Evolutionary conservation across 2,113 vertebrate genomes (phyloP), one percentile per base, ranked within the genome.

Genomic region (Macrotus californicus): DNA sequence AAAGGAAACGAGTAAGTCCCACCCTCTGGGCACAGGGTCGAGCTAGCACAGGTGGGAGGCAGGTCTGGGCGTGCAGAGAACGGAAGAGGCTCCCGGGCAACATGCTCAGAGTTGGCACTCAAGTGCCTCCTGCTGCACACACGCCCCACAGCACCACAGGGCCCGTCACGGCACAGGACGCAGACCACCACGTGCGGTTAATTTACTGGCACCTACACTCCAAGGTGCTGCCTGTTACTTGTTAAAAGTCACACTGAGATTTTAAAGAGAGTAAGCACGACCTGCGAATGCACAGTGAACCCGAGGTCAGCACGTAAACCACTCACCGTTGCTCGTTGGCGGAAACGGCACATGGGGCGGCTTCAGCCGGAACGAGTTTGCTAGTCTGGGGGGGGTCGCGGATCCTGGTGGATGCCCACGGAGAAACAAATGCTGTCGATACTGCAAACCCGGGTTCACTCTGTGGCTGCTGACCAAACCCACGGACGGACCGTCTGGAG

Each of bases 251-350:
- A 13, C 54, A 91, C 22, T 7, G 7, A 19, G 41, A 72, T 15
- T 67, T 79, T 24, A 24, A 52, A 82, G 52, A 48, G 69, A 85
- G 13, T 5, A 79, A 22, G 72, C 24, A 21, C 22, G 36, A 84
- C 46, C 4, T 4, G 39, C 67, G 29, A n/a, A 18, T 10, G 0
- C 9, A 66, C 64, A 50, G 39, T 11, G 0, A 36, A 52, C 29
- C 16, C n/a, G 61, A 39, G 39, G 1, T 2, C 34, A 66, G 59
- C 43, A 87, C 0, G 6, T 0, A 80, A n/a, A 88, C 36, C 61
- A 26, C 99, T 99, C 98, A 99, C 99, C 99, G 73, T 98, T 98
- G 97, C 98, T 98, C 96, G 97, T 97, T 50, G 98, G 97, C 93
- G 99, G 98, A 97, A 99, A 99, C 2, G 98, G 98, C 79, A 98